Conservation (phyloP, 2,113 vertebrate species). For the Cairina moschata region DNA sequence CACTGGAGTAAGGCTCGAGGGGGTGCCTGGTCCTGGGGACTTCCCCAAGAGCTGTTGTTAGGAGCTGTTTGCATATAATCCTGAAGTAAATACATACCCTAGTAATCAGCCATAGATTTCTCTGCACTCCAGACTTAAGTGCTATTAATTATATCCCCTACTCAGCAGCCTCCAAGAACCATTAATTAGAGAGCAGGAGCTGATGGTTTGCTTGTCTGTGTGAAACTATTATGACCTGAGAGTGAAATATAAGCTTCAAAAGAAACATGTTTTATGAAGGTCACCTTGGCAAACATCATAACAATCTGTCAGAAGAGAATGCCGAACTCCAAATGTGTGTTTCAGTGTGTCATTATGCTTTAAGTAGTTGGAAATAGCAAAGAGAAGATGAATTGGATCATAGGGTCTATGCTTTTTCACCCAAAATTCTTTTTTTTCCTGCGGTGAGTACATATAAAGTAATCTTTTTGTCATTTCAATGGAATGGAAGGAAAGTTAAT, state of each 20-base stretch:
- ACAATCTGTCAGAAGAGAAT: constrained; percentile 21
- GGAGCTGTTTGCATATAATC: constrained; percentile 41
- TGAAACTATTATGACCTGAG: constrained; percentile 20
- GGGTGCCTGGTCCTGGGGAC: background rate
- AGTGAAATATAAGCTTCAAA: constrained; percentile 23
- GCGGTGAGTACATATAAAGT: constrained; percentile 10
- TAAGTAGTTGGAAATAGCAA: constrained; percentile 38
- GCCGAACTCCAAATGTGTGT: background rate
- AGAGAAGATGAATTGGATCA: constrained; percentile 18
- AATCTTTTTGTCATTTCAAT: constrained; percentile 20
- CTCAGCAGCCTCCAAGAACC: constrained; percentile 38
- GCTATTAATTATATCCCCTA: constrained; percentile 60
- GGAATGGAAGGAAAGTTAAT: background rate
- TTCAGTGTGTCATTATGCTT: constrained; percentile 45
- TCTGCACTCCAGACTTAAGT: constrained; percentile 44
- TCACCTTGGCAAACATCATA: constrained; percentile 62
- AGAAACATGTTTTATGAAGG: constrained; percentile 44
- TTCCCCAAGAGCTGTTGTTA: background rate
- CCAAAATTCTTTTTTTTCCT: background rate
- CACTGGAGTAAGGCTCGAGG: background rate
- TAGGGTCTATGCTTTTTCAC: background rate
- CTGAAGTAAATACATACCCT: constrained; percentile 35
- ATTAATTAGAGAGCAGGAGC: constrained; percentile 58
- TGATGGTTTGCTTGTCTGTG: constrained; percentile 9
- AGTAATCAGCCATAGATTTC: constrained; percentile 35